Evolutionary conservation across 2,797 vertebrate genomes (phyloP).

Genomic region (Merluccius polli): DNA sequence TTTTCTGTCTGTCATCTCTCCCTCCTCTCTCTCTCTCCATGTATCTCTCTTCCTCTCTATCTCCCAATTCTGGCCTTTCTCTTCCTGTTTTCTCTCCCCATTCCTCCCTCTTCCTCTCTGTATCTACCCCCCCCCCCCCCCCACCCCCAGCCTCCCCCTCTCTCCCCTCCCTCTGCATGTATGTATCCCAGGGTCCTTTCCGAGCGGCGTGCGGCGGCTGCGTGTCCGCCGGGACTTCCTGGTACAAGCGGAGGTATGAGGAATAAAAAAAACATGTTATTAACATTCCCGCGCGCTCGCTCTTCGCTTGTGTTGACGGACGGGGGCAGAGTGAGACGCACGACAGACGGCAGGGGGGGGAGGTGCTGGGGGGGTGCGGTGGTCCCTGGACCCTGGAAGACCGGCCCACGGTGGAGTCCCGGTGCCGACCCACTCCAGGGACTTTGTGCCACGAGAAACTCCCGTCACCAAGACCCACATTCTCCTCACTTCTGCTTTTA

Average conservation of each 20-base stretch:
- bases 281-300: conserved; percentile 51
- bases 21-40: no score
- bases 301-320: conserved; percentile 49
- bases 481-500: conserved; percentile 70
- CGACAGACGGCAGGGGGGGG: conserved; percentile 40
- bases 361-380: conserved; percentile 39
- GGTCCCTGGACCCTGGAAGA: conserved; percentile 50
- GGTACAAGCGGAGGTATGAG: conserved; percentile 37
- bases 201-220: conserved; percentile 29
- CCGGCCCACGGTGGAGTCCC: conserved; percentile 57
- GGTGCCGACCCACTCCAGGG: conserved; percentile 49
- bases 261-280: conserved; percentile 57
- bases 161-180: conserved; percentile 32
- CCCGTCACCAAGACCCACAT: conserved; percentile 74
- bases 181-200: conserved; percentile 31
- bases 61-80: no score
- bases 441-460: conserved; percentile 72
- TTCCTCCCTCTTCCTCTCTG: no score
- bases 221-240: conserved; percentile 56
- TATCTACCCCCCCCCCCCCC: conserved; percentile 15
- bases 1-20: no score
- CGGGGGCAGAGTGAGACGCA: conserved; percentile 35
- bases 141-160: neutral
- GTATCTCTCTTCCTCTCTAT: no score
- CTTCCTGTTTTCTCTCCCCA: no score